These are phyloP conservation scores for Merluccius polli DNA, from an alignment of 2,797 vertebrate genomes.

Conservation along the genomic window DNA sequence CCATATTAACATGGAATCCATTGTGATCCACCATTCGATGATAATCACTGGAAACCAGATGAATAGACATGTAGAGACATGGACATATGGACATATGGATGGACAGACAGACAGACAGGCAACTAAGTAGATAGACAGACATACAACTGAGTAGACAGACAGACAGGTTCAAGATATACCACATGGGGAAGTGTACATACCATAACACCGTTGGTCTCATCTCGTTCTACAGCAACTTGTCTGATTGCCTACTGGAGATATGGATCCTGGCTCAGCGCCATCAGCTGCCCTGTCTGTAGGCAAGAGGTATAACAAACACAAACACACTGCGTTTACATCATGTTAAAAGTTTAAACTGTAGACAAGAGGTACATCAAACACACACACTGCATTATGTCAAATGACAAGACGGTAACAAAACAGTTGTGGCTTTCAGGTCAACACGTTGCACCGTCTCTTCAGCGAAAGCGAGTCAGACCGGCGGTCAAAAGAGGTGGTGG, in stretches of 20 bases:
- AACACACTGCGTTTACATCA: not conserved
- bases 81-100: no score
- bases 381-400: not conserved
- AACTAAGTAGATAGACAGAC: not conserved
- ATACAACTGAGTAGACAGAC: not conserved
- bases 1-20: no score
- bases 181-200: not conserved
- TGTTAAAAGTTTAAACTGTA: not conserved
- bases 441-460: slow-evolving; percentile 68
- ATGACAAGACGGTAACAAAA: not conserved
- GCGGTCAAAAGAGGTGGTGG: slow-evolving; percentile 61
- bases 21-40: no score
- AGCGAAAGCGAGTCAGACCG: slow-evolving; percentile 70
- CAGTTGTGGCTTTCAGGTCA: slow-evolving; percentile 66
- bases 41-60: not conserved
- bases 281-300: slow-evolving; percentile 84
- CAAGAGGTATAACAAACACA: slow-evolving; percentile 72
- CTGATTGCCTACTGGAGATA: slow-evolving; percentile 83
- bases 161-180: not conserved
- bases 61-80: no score
- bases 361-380: not conserved
- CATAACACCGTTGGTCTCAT: not conserved
- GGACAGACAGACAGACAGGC: no score
- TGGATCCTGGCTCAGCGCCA: slow-evolving; percentile 75
- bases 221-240: slow-evolving; percentile 72